phyloP scores from a whole-genome alignment of 2,113 vertebrate genomes.

The Aldabrachelys gigantea region DNA sequence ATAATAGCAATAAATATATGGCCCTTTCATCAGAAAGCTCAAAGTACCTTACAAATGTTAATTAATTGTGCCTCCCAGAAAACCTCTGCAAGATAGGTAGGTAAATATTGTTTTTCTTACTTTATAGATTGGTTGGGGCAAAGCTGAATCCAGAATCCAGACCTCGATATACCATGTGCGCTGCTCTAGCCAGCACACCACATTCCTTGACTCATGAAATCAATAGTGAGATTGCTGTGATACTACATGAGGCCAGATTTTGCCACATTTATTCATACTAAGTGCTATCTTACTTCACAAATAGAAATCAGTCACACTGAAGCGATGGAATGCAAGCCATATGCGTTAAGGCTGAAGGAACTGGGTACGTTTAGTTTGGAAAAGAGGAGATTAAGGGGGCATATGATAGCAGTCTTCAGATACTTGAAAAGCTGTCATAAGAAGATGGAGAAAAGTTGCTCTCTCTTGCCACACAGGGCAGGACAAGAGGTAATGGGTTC shows the following conservation, averaged over 20 bases:
- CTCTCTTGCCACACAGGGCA: too few relatives aligned
- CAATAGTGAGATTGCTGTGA: background rate
- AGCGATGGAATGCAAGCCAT: background rate
- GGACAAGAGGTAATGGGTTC: too few relatives aligned
- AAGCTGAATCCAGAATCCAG: background rate
- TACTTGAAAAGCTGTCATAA: too few relatives aligned
- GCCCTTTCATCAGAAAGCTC: background rate
- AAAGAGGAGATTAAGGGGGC: background rate
- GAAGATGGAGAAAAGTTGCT: too few relatives aligned
- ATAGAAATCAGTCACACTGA: background rate
- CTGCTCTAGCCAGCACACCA: background rate
- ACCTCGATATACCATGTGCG: background rate
- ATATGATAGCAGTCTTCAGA: too few relatives aligned
- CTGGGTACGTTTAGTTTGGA: background rate
- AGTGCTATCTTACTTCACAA: background rate
- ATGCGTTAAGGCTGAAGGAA: background rate
- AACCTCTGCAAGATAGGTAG: background rate
- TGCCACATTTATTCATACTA: background rate
- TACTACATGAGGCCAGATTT: rapidly evolving
- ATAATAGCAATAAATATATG: background rate
- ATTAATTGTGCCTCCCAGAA: conserved; percentile 33
- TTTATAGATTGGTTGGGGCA: background rate
- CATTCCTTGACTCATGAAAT: background rate
- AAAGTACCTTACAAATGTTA: conserved; percentile 33
- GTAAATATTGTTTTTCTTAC: background rate